Base-by-base conservation (phyloP, 2,113 vertebrate species). In the Delphinapterus leucas region DNA sequence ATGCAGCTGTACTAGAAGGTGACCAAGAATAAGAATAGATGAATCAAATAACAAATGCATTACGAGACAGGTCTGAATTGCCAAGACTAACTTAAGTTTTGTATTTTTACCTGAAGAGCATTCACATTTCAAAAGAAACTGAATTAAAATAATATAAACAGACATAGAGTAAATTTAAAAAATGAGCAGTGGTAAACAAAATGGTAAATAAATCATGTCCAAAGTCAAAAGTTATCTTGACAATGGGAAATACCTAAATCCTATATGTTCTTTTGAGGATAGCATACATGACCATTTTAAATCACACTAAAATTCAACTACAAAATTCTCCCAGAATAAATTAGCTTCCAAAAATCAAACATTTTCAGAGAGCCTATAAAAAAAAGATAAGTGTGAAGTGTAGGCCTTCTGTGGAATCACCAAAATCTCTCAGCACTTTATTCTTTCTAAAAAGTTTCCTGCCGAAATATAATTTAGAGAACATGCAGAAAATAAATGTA, bases 1-100 rank as follows among this genome's bases (percentile, higher is more conserved):
- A 79, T 10, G 88, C 98, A 99, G 98, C 98, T 99, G 98, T 95
- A 99, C 95, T 38, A 63, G 79, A 97, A 95, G 93, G 96, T 97
- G 89, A 97, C 95, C 98, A 95, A 97, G 97, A 98, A 49, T 86
- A 97, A 92, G 96, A 98, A 93, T 44, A 97, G 97, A 95, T 4
- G 21, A 95, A 70, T 80, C 77, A 36, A 90, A 76, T 47, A 90
- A 96, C 96, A 98, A 97, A 88, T 86, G 94, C 68, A 92, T 94
- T 44, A 63, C 58, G 4, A 96, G 84, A 65, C 88, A 94, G 84
- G 84, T 88, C 65, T 90, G 68, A 92, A 87, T 44, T 85, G 87
- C 79, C 31, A 71, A 49, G 38, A 95, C 73, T 71, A 82, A 87
- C 74, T 81, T 41, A 58, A 83, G 74, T 86, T 86, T 71, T 93